Conservation (phyloP, 2,797 vertebrate genomes). For the Rhynchonycteris naso region DNA sequence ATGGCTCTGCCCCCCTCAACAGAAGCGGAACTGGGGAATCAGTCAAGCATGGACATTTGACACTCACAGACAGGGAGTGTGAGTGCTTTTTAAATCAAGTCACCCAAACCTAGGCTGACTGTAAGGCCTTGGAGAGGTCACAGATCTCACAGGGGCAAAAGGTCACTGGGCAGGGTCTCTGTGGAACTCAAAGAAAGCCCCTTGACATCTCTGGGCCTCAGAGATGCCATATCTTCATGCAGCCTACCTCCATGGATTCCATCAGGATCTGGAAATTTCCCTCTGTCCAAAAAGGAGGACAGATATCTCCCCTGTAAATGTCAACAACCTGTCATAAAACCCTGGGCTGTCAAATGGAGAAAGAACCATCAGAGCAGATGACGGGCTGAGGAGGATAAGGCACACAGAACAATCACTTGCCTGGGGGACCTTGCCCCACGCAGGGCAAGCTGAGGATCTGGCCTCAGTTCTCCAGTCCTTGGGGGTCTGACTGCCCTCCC, state of each 20-base stretch:
- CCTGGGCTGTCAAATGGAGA: neutral
- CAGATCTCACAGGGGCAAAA: neutral
- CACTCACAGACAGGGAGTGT: neutral
- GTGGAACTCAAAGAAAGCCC: neutral
- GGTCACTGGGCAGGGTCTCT: neutral
- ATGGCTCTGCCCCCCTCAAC: neutral
- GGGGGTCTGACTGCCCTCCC: neutral
- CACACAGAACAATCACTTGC: neutral
- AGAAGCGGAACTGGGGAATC: neutral
- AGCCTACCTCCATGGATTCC: neutral
- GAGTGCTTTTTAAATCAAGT: constrained; percentile 31
- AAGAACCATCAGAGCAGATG: neutral
- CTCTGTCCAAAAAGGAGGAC: neutral
- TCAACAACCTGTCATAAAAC: neutral
- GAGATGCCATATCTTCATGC: neutral
- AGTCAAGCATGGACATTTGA: neutral
- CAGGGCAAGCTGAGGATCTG: neutral
- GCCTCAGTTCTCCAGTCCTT: neutral
- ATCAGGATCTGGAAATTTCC: neutral
- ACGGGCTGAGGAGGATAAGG: accelerated
- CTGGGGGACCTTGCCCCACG: neutral
- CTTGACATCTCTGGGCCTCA: neutral
- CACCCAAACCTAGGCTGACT: neutral
- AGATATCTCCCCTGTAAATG: neutral
- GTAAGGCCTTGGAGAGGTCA: neutral